Conservation (phyloP, 2,113 vertebrate genomes). For the Vanacampus margaritifer region DNA sequence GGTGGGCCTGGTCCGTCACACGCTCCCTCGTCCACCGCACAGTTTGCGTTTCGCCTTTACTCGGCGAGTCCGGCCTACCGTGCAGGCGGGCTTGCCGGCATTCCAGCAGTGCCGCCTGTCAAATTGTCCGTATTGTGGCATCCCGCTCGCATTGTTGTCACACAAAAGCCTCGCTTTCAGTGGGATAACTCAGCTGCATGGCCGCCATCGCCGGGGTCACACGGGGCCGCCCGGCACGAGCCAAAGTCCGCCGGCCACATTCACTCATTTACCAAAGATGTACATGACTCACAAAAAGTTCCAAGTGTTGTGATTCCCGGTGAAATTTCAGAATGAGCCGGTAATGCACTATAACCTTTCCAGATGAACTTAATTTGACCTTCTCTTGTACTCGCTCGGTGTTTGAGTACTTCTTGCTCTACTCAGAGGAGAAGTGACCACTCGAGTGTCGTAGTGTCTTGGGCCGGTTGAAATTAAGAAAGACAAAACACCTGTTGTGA, state of each 20-base stretch:
- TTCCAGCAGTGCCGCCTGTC: constrained; percentile 54
- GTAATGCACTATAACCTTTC: not conserved
- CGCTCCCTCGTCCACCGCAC: too few relatives aligned
- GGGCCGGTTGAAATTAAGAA: too few relatives aligned
- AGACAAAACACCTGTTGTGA: too few relatives aligned
- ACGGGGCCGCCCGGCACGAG: constrained; percentile 6
- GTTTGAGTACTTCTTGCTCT: too few relatives aligned
- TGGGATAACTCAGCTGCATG: constrained; percentile 56
- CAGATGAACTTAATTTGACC: not conserved
- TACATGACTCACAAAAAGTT: not conserved
- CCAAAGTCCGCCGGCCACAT: constrained; percentile 39
- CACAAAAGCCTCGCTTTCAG: constrained; percentile 51
- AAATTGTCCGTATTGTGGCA: constrained; percentile 55
- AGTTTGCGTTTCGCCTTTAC: too few relatives aligned
- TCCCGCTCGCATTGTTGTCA: constrained; percentile 49
- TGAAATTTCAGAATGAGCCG: not conserved
- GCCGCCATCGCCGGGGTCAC: constrained; percentile 43
- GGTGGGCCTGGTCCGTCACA: too few relatives aligned
- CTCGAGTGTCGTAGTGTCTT: too few relatives aligned
- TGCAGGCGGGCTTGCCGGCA: constrained; percentile 12
- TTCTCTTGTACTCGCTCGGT: too few relatives aligned
- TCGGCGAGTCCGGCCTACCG: too few relatives aligned
- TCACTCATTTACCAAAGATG: constrained; percentile 45
- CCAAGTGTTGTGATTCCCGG: not conserved
- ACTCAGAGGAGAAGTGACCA: too few relatives aligned